Base-by-base conservation (phyloP, 2,797 vertebrate genomes). In the Darevskia nairensis region DNA sequence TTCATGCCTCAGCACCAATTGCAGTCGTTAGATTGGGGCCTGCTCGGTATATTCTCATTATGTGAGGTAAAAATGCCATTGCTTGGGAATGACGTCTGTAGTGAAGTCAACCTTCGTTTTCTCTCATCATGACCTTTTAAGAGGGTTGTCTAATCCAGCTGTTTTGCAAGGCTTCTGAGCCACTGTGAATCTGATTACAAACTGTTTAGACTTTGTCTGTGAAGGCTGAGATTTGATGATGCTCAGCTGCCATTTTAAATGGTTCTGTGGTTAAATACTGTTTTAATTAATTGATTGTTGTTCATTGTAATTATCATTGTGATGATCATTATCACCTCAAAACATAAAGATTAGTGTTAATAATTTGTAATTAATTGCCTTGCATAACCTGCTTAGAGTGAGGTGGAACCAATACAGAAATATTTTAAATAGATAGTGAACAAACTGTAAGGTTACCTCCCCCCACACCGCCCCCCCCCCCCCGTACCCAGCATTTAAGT, bases 281-380 rank as follows among this genome's bases (percentile, higher is more conserved):
- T 19, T 68, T 82, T 82, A 82, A 46, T 82, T 82, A 82, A 46
- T 69, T 44, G 44, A 82, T 69, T n/a, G 41, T 69, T 82, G 64
- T 69, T 82, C 69, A 82, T 69, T 82, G 17, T 21, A 39, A n/a
- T 82, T 69, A 82, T 69, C 46, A 69, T 69, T 2, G 13, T 46
- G 46, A 64, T 69, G 13, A 55, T 55, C 50, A 15, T 55, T 55
- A 55, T 55, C 46, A 27, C 41, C 17, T 69, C 27, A 29, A 82
- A 68, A 82, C 23, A 15, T 25, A 80, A 61, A 35, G n/a, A 32
- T 21, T 25, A 46, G 19, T 25, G 29, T 44, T 44, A 44, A n/a
- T 44, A 9, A 82, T 69, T 55, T 46, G 23, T 46, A 68, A 68
- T 17, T 44, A 81, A 82, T 68, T 8, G 61, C 29, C 50, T 55